These are phyloP conservation scores for Ctenopoma kingsleyae DNA, from an alignment of 2,797 vertebrate genomes.

Conservation along the genomic window DNA sequence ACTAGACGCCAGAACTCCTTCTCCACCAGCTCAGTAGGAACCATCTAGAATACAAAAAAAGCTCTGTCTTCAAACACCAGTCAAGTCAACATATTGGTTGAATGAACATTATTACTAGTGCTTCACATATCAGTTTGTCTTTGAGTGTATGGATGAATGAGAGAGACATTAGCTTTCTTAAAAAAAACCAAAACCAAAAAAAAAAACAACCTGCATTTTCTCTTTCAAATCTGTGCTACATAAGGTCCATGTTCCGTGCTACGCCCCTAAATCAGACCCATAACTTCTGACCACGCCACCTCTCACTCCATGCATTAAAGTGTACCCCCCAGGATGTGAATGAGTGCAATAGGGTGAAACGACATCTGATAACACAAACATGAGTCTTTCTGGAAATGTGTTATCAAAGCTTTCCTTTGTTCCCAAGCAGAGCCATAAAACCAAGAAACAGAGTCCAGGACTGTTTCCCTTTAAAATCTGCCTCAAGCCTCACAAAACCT, in stretches of 20 bases:
- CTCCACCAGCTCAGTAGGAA: slow-evolving; percentile 97
- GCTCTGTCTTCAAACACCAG: not conserved
- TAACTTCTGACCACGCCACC: not conserved
- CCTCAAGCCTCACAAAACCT: not conserved
- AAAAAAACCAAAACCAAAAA: not conserved
- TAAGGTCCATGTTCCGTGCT: not conserved
- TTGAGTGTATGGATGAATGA: not conserved
- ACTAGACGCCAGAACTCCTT: slow-evolving; percentile 99
- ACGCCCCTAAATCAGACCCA: not conserved
- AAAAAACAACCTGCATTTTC: not conserved
- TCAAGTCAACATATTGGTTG: not conserved
- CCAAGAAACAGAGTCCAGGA: not conserved
- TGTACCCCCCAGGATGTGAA: not conserved
- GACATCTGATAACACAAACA: slow-evolving; percentile 36
- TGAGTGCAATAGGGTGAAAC: too few species aligned
- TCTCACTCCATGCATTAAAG: not conserved
- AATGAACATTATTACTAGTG: not conserved
- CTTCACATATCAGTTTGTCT: not conserved
- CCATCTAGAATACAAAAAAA: slow-evolving; percentile 87
- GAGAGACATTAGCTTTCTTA: not conserved
- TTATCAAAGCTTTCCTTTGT: slow-evolving; percentile 45
- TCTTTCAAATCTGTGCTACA: not conserved
- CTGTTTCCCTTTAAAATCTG: not conserved
- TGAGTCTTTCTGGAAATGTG: not conserved
- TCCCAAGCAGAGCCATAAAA: slow-evolving; percentile 29